Base-by-base conservation (phyloP, 2,797 vertebrate genomes). In the Sebastolobus alascanus region DNA sequence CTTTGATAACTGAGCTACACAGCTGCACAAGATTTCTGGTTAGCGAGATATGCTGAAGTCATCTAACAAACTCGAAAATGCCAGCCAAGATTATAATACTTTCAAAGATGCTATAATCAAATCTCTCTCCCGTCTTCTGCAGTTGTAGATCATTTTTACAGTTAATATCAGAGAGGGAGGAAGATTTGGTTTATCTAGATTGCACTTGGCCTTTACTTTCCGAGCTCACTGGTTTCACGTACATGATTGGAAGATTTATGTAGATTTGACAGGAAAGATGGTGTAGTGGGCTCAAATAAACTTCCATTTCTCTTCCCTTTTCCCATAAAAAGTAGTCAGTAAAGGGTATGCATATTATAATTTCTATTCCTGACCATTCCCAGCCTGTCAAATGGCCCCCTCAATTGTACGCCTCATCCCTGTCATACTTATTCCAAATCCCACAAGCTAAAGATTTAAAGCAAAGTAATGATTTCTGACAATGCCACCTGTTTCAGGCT, bases 401-500 rank as follows among this genome's bases (percentile, higher is more conserved):
- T 60, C n/a, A 27, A 8, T 6, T 14, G 2, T 8, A 68, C 6
- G 61, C 55, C 37, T 63, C 7, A 18, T 77, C 8, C 55, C 61
- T 68, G 71, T 68, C 6, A 43, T 5, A 11, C 27, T 52, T 63
- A 58, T 13, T 82, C 3, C 20, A 71, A 68, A 82, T 72, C 65
- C 55, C 6, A 40, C 18, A 65, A 65, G 54, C 58, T 29, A 61
- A 14, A 71, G 58, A 83, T 84, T 76, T 76, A 73, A 73, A 79
- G 77, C 43, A 83, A 72, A 87, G 54, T 75, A 80, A 82, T 77
- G 38, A 82, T 83, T 84, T 68, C 37, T 68, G 46, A 75, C 35
- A 46, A 54, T 50, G 25, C 59, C 33, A 37, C 67, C 70, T 73
- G 84, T 82, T 91, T 77, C 18, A 22, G 59, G 63, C 60, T 78